Conservation (phyloP, 2,113 vertebrate species). For the Tragelaphus scriptus region DNA sequence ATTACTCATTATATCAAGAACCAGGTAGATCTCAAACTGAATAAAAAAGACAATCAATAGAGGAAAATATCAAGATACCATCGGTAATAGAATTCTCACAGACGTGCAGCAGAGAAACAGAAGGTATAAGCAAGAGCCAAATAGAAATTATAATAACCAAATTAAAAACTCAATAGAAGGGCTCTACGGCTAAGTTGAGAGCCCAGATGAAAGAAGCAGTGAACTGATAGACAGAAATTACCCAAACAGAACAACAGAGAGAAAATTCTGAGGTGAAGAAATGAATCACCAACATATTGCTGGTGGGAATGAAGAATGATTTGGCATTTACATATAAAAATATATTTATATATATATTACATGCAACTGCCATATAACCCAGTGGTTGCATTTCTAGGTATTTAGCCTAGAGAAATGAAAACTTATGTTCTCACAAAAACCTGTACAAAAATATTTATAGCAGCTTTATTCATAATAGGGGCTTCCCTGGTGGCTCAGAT, state of each 20-base stretch:
- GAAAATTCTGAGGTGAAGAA: neutral
- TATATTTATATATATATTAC: neutral
- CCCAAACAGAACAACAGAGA: neutral
- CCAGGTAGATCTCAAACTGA: neutral
- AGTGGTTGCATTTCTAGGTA: neutral
- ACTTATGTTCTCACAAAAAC: neutral
- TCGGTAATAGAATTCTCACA: neutral
- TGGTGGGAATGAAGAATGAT: neutral
- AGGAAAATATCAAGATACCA: neutral
- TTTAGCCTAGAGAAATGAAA: neutral
- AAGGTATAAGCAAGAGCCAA: neutral
- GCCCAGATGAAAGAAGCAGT: neutral
- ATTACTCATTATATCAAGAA: neutral
- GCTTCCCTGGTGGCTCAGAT: neutral
- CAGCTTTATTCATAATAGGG: neutral
- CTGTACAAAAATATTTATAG: neutral
- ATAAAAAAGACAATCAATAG: neutral
- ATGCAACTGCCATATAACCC: neutral
- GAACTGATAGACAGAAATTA: neutral
- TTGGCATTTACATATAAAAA: neutral
- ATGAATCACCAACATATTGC: neutral
- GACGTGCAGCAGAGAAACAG: neutral
- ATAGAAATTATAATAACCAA: neutral
- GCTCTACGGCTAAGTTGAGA: neutral
- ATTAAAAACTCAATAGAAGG: neutral